phyloP scores from a whole-genome alignment of 1,140 invertebrate genomes.

The Geopemphigus sp. region DNA sequence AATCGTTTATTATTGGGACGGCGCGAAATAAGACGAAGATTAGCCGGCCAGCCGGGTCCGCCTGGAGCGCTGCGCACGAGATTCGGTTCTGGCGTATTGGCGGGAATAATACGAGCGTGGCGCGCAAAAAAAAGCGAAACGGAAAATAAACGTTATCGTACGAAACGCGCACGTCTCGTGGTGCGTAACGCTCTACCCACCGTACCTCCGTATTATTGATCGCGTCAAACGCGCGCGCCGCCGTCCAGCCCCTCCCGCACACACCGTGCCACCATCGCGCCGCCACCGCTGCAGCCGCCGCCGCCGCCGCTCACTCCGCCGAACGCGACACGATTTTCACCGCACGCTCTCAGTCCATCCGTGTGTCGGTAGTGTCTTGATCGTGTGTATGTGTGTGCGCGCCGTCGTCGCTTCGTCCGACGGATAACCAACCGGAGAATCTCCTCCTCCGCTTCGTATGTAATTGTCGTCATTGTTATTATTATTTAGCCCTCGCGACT shows the following conservation, averaged over 20 bases:
- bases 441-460: too few relatives aligned
- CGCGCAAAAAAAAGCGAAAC: slow-evolving; percentile 8
- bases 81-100: slow-evolving; percentile 3
- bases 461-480: too few relatives aligned
- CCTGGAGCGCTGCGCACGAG: neutral
- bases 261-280: neutral
- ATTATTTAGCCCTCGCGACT: too few relatives aligned
- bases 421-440: neutral
- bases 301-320: neutral
- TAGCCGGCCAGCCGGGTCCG: neutral
- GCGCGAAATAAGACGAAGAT: too few relatives aligned
- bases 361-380: neutral
- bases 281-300: neutral
- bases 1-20: too few relatives aligned
- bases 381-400: too few relatives aligned
- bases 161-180: too few relatives aligned
- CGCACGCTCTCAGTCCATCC: slow-evolving; percentile 7
- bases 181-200: neutral
- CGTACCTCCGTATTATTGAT: slow-evolving; percentile 10
- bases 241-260: neutral
- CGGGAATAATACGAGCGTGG: neutral
- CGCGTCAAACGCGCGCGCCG: slow-evolving; percentile 16
- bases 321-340: neutral
- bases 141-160: neutral
- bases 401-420: neutral